Conservation (phyloP, 2,888 invertebrate species). For the Mechanitis mazaeus region DNA sequence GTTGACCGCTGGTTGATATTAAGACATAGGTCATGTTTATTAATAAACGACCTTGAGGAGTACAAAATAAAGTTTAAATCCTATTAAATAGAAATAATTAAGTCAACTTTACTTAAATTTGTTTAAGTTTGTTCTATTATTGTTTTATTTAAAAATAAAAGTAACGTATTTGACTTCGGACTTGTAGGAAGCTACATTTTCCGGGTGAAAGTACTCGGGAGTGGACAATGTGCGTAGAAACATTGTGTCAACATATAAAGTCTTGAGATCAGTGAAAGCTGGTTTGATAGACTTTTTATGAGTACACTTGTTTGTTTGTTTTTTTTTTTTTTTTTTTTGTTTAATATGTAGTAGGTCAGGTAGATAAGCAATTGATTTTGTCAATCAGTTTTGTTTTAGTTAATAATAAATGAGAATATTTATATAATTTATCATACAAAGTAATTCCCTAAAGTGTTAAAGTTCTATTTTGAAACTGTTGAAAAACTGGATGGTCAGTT, state of each 20-base stretch:
- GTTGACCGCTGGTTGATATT: neutral
- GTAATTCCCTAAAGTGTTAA: no score
- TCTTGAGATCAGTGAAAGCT: constrained; percentile 1
- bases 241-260: neutral
- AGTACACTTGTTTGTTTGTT: neutral
- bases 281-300: neutral
- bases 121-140: neutral
- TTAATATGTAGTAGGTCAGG: no score
- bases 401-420: no score
- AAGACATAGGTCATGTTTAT: constrained; percentile 3
- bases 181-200: constrained; percentile 24
- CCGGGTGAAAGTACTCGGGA: constrained; percentile 34
- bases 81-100: neutral
- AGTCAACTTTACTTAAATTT: no score
- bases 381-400: no score
- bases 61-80: neutral
- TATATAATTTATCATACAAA: no score
- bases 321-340: no score
- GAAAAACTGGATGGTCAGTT: no score
- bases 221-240: constrained; percentile 12
- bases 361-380: no score
- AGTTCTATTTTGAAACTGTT: no score
- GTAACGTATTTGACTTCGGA: neutral
- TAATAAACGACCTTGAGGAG: neutral
- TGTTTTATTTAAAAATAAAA: neutral